These are phyloP conservation scores for Drosophila littoralis DNA, from an alignment of 1,140 invertebrate genomes.

Conservation along the genomic window DNA sequence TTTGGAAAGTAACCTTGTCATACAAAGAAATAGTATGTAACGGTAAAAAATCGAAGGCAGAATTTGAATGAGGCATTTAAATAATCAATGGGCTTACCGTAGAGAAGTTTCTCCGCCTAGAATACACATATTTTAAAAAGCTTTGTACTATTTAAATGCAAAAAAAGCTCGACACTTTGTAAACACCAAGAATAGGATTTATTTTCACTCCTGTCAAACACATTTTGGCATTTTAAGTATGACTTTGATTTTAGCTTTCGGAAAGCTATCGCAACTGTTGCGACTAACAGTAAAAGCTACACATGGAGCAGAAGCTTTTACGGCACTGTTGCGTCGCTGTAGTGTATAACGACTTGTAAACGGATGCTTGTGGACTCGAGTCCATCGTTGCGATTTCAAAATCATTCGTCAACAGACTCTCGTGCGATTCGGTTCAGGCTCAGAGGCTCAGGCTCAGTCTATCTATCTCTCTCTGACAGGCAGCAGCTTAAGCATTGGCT, in stretches of 20 bases:
- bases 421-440: constrained; percentile 70
- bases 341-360: constrained; percentile 59
- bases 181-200: no score
- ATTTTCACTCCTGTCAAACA: no score
- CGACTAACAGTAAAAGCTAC: constrained; percentile 7
- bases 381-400: constrained; percentile 42
- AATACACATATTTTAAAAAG: no score
- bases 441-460: constrained; percentile 9
- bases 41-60: no score
- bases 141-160: no score
- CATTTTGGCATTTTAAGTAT: no score
- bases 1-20: no score
- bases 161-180: no score
- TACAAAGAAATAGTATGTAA: no score
- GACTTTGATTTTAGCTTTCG: not conserved
- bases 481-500: constrained; percentile 29
- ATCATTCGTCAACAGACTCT: constrained; percentile 73
- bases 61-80: no score
- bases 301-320: not conserved
- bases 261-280: not conserved
- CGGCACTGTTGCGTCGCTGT: constrained; percentile 15
- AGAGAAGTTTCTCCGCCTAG: no score
- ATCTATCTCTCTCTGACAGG: not conserved
- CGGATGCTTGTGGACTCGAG: constrained; percentile 44
- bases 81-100: no score